These are phyloP conservation scores for Malthinus flaveolus DNA, from an alignment of 2,888 invertebrate genomes.

Conservation along the genomic window DNA sequence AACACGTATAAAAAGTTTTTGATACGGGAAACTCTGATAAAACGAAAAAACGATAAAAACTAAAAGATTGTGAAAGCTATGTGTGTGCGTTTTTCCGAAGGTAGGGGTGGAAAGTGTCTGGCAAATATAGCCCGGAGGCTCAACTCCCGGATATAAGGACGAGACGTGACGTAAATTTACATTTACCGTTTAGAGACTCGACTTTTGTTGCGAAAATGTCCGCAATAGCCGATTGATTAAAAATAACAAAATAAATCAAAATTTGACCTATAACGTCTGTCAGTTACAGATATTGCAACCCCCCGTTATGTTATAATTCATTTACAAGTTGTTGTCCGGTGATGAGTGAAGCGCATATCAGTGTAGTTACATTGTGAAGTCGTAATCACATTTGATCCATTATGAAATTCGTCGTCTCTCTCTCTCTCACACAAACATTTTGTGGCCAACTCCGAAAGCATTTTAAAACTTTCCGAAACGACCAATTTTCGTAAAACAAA, in stretches of 20 bases:
- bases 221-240: constrained; percentile 8
- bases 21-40: constrained; percentile 28
- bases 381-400: constrained; percentile 3
- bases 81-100: not conserved
- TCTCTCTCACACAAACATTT: not conserved
- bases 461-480: not conserved
- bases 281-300: constrained; percentile 20
- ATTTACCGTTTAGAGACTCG: constrained; percentile 36
- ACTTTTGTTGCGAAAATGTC: constrained; percentile 17
- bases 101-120: constrained; percentile 29
- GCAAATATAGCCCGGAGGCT: constrained; percentile 31
- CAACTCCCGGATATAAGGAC: constrained; percentile 42
- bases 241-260: constrained; percentile 3
- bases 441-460: not conserved
- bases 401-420: not conserved
- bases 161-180: constrained; percentile 43
- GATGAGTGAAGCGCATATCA: constrained; percentile 14
- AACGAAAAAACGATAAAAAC: constrained; percentile 33
- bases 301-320: constrained; percentile 22
- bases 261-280: constrained; percentile 26
- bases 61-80: constrained; percentile 26
- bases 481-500: not conserved
- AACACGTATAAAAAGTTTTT: constrained; percentile 33
- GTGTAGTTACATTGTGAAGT: not conserved
- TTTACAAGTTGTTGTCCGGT: constrained; percentile 24